Percentiles rank a stretch among this genome's conserved stretches.
These are phyloP conservation scores for Meloe dianella DNA, from an alignment of 2,888 invertebrate species.

Conservation along the genomic window DNA sequence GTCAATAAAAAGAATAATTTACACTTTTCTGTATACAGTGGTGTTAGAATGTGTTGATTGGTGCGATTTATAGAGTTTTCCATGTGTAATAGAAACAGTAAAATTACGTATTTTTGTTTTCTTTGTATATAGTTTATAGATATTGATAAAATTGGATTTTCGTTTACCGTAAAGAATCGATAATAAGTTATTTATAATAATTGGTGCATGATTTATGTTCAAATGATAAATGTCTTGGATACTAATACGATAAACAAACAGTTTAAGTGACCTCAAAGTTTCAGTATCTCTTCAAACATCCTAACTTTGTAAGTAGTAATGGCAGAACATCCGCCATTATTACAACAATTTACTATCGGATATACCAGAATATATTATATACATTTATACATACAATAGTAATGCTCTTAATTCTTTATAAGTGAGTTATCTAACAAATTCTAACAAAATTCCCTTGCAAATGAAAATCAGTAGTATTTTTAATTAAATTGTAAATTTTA, in stretches of 20 bases:
- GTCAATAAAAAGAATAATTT: slow-evolving; percentile 12
- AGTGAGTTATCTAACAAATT: slow-evolving; percentile 1
- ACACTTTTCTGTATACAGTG: slow-evolving; percentile 8
- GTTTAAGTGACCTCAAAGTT: slow-evolving; percentile 38
- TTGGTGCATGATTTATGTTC: neutral
- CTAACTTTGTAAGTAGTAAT: slow-evolving; percentile 28
- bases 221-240: slow-evolving; percentile 22
- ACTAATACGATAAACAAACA: slow-evolving; percentile 17
- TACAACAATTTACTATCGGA: slow-evolving; percentile 48
- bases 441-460: neutral
- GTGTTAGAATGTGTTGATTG: slow-evolving; percentile 16
- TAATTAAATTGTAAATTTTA: no score
- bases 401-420: slow-evolving; percentile 26
- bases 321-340: slow-evolving; percentile 47
- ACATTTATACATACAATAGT: slow-evolving; percentile 18
- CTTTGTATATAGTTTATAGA: slow-evolving; percentile 9
- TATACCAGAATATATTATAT: slow-evolving; percentile 44
- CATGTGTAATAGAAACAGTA: slow-evolving; percentile 5
- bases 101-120: slow-evolving; percentile 8
- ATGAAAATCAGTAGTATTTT: neutral
- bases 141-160: neutral
- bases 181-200: neutral
- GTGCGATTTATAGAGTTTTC: slow-evolving; percentile 10
- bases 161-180: neutral
- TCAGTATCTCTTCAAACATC: slow-evolving; percentile 46